These are phyloP conservation scores for Agrotis puta DNA, from an alignment of 2,888 invertebrate genomes.

Conservation along the genomic window DNA sequence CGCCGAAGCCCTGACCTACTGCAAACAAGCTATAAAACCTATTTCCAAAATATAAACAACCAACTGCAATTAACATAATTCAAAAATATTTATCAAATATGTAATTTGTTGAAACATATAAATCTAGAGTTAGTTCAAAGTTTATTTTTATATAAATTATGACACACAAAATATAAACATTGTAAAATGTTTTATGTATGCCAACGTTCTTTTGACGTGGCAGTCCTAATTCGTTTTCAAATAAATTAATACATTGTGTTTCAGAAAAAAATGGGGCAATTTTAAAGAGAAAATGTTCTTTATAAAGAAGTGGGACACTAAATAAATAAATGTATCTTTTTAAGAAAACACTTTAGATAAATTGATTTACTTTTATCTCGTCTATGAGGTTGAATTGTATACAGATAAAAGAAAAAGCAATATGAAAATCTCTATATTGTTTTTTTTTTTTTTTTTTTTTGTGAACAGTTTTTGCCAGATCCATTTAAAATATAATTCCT, in stretches of 20 bases:
- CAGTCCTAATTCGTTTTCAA: slow-evolving; percentile 20
- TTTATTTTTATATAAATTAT: slow-evolving; percentile 30
- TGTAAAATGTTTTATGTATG: slow-evolving; percentile 37
- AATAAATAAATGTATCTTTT: neutral
- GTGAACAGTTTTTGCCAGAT: neutral
- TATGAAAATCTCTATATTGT: neutral
- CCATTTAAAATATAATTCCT: neutral
- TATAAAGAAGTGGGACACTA: slow-evolving; percentile 16
- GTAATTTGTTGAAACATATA: slow-evolving; percentile 34
- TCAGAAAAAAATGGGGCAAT: slow-evolving; percentile 34
- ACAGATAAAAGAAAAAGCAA: neutral
- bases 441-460: neutral
- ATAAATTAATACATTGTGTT: slow-evolving; percentile 41
- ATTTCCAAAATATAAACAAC: slow-evolving; percentile 42
- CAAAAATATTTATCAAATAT: slow-evolving; percentile 25
- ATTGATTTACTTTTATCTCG: slow-evolving; percentile 4
- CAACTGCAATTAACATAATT: slow-evolving; percentile 29
- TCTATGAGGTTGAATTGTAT: slow-evolving; percentile 1
- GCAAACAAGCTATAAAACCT: slow-evolving; percentile 53
- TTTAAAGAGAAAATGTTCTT: slow-evolving; percentile 29
- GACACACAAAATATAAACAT: slow-evolving; percentile 29
- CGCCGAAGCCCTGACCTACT: slow-evolving; percentile 70
- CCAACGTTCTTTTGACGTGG: slow-evolving; percentile 27
- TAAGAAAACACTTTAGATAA: neutral
- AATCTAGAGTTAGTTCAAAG: slow-evolving; percentile 27